A percentile compares a stretch with the other conserved stretches of the same genome.
phyloP scores from a whole-genome alignment of 1,140 invertebrate species.

The Drosophila kepulauana region DNA sequence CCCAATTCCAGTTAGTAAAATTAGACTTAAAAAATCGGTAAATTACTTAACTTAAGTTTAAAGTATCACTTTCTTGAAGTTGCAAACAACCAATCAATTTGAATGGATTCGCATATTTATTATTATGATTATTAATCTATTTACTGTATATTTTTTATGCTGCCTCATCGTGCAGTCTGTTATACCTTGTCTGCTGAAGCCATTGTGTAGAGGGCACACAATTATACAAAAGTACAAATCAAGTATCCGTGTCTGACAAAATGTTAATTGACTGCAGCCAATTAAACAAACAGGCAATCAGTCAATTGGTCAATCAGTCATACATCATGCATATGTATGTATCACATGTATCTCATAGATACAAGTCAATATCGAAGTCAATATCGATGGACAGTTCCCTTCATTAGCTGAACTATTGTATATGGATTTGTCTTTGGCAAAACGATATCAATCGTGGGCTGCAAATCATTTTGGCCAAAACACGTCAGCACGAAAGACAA shows the following conservation, averaged over 20 bases:
- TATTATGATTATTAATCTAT: too few relatives aligned
- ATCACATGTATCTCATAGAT: not conserved
- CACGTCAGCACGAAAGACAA: conserved; percentile 33
- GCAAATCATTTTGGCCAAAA: conserved; percentile 45
- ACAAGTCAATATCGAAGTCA: not conserved
- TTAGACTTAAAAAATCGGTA: too few relatives aligned
- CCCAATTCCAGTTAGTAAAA: too few relatives aligned
- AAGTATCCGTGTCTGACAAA: conserved; percentile 42
- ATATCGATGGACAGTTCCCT: conserved; percentile 26
- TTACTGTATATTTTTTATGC: not conserved
- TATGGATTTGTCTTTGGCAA: conserved; percentile 8
- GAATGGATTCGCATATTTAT: too few relatives aligned
- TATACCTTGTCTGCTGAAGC: not conserved
- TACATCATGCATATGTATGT: conserved; percentile 7
- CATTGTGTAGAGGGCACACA: conserved; percentile 10
- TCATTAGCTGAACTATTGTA: conserved; percentile 41
- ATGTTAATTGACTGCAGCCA: conserved; percentile 40
- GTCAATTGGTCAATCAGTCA: conserved; percentile 45
- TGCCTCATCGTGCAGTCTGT: not conserved
- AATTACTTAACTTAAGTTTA: too few relatives aligned
- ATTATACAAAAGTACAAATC: conserved; percentile 21
- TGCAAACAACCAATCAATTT: too few relatives aligned
- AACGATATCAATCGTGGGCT: conserved; percentile 44
- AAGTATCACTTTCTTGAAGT: too few relatives aligned
- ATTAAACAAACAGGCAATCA: conserved; percentile 36